A percentile compares a stretch with the other conserved stretches of the same genome.
Evolutionary conservation across 2,797 vertebrate genomes (phyloP).

Genomic region (Enteromius afrohamiltoni): DNA sequence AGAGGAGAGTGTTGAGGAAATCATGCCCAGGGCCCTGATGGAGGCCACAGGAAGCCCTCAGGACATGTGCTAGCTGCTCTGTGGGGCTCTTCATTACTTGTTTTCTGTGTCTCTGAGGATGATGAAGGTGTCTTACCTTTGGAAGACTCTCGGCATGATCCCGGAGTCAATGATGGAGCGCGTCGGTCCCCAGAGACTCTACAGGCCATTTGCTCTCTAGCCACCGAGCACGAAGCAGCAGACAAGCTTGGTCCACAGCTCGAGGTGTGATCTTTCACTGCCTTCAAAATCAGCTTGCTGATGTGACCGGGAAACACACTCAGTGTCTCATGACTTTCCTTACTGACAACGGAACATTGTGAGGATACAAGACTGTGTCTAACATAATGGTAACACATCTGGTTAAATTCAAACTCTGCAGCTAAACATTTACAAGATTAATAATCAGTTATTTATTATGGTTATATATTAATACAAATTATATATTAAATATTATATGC

Average conservation of each 20-base stretch:
- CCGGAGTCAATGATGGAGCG: neutral
- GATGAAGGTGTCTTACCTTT: conserved; percentile 9
- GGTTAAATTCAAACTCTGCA: neutral
- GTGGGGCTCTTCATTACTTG: conserved; percentile 17
- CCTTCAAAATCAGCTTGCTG: neutral
- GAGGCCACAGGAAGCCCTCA: conserved; percentile 18
- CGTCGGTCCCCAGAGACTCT: neutral
- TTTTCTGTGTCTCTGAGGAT: conserved; percentile 13
- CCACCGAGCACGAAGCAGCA: neutral
- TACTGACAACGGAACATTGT: neutral
- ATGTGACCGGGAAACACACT: neutral
- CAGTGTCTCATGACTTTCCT: neutral
- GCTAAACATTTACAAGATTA: neutral
- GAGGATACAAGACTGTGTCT: neutral
- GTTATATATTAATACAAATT: neutral
- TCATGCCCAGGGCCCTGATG: conserved; percentile 7
- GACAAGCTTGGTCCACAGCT: neutral
- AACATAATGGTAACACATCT: neutral
- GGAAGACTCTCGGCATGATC: conserved; percentile 8
- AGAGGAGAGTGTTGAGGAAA: conserved; percentile 10
- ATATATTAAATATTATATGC: neutral
- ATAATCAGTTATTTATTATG: neutral
- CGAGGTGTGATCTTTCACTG: neutral
- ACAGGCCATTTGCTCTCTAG: conserved; percentile 3
- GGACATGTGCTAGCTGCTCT: neutral